Base-by-base conservation (phyloP, 2,888 invertebrate species). In the Brachynemurus nebulosus region DNA sequence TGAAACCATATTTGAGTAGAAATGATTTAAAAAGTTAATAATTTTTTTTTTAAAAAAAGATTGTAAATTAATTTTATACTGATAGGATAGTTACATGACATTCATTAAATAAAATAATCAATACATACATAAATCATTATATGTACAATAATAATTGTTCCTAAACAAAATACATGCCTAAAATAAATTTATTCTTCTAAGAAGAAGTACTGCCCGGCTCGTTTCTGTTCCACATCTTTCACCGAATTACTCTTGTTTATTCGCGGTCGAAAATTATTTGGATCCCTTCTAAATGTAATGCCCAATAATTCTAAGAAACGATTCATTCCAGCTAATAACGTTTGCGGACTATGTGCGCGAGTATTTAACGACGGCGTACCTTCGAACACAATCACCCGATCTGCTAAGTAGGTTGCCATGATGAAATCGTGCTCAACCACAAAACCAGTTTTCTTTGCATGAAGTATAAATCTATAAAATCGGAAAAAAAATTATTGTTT, bases 351-450 rank as follows among this genome's bases (percentile, higher is more conserved):
- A 60, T 90, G 89, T 1, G 98, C 98, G 0, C 75, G 76, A 2
- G 97, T 91, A 47, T 80, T 65, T 1, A 93, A 76, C 0, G 96
- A 95, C 0, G 98, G 97, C 35, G 69, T 69, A 39, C 98, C 98
- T 60, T 97, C 97, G 63, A 98, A 96, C 40, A 99, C 97, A 53
- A 98, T 95, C 3, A 98, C 98, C 35, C 97, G 78, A 65, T 99
- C 98, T 1, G 97, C 93, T 50, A 95, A 73, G 65, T 99, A 99
- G 0, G 98, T 99, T 12, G 97, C 97, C 98, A 98, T 99, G 53
- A 99, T 99, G 65, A 99, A 98, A 71, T 98, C 97, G 80, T 98
- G 98, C 78, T 98, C 98, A 2, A 98, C 98, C 12, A 98, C 86
- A 64, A 98, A 99, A 9, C 97, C 98, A 6, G 98, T 98, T 65